Conservation (phyloP, 2,888 invertebrate genomes). For the Tetanocera ferruginea region DNA sequence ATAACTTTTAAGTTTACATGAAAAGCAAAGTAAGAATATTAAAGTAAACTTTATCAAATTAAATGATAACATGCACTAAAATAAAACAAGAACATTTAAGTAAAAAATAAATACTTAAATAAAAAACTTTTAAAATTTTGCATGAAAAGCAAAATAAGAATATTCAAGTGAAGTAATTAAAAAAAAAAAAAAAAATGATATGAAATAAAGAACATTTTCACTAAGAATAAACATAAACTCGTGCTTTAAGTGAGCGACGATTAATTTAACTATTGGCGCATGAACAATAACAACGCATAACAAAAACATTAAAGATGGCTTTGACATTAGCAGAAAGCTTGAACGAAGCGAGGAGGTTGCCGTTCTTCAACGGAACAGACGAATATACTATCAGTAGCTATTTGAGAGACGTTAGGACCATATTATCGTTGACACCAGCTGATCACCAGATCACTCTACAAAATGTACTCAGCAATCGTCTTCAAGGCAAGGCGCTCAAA, state of each 20-base stretch:
- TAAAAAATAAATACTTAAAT: not conserved
- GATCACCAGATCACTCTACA: constrained; percentile 1
- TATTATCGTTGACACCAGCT: constrained; percentile 15
- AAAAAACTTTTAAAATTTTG: too few relatives aligned
- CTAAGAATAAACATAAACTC: not conserved
- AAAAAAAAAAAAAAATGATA: too few relatives aligned
- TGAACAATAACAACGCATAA: not conserved
- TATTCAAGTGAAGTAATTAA: too few relatives aligned
- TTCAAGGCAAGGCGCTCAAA: constrained; percentile 14
- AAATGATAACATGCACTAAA: too few relatives aligned
- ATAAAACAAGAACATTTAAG: not conserved
- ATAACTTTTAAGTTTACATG: not conserved
- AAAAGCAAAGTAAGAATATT: too few relatives aligned
- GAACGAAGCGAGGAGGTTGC: constrained; percentile 19
- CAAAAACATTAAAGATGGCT: not conserved
- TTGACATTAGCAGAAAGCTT: constrained; percentile 4
- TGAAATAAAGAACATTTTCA: not conserved
- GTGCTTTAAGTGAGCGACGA: too few relatives aligned
- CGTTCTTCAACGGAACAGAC: not conserved
- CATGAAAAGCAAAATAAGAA: not conserved
- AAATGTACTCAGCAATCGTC: constrained; percentile 16
- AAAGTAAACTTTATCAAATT: too few relatives aligned
- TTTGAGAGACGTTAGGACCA: constrained; percentile 17
- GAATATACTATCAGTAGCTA: constrained; percentile 8
- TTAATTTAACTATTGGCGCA: too few relatives aligned